Evolutionary conservation across 1,140 invertebrate species (phyloP).

Genomic region (Druon quercuslanigerum): DNA sequence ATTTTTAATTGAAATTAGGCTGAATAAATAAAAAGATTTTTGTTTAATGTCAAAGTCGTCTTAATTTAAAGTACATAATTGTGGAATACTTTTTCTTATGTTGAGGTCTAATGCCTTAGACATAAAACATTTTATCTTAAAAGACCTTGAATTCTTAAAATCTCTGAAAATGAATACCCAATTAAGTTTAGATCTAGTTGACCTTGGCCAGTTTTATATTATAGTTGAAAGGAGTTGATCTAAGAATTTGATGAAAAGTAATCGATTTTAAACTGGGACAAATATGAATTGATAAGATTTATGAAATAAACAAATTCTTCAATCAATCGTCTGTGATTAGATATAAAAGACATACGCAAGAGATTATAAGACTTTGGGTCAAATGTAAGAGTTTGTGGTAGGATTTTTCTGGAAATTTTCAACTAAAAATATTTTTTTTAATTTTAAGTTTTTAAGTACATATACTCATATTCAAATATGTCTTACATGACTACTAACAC

Average conservation of each 20-base stretch:
- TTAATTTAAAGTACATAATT: too few species aligned
- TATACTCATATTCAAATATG: too few species aligned
- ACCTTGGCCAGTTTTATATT: background rate
- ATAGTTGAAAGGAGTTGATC: constrained; percentile 14
- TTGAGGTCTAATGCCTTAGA: too few species aligned
- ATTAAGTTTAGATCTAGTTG: background rate
- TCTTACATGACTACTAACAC: too few species aligned
- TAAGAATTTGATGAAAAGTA: background rate
- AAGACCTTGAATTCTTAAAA: background rate
- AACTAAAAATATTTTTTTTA: too few species aligned
- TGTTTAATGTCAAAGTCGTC: too few species aligned
- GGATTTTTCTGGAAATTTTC: too few species aligned
- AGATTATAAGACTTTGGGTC: background rate
- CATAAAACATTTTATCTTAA: background rate
- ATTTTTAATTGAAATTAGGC: too few species aligned
- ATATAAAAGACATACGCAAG: background rate
- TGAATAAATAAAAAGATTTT: too few species aligned
- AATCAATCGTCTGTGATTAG: background rate
- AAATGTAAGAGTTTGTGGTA: too few species aligned
- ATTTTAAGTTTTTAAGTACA: too few species aligned
- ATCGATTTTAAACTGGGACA: background rate
- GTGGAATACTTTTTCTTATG: too few species aligned
- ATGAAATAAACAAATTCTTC: background rate
- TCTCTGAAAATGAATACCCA: background rate
- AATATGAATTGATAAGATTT: constrained; percentile 13